Conservation (phyloP, 2,113 vertebrate genomes). For the Corydoras maculifer region DNA sequence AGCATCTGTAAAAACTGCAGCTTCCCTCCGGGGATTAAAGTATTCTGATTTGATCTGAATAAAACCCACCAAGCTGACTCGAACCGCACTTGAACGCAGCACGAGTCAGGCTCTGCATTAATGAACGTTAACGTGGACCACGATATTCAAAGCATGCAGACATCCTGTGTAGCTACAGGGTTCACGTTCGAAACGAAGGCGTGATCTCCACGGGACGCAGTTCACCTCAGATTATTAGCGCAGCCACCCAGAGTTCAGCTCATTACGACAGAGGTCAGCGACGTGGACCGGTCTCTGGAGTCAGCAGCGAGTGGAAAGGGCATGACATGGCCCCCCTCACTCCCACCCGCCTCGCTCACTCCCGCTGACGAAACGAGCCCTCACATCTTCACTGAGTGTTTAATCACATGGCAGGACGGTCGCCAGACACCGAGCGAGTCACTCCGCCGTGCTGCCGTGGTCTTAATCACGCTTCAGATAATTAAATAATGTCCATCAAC, state of each 20-base stretch:
- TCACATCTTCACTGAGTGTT: slow-evolving; percentile 4
- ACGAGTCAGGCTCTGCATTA: too few relatives aligned
- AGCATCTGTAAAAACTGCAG: too few relatives aligned
- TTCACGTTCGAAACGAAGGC: too few relatives aligned
- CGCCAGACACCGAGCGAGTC: background rate
- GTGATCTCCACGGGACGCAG: background rate
- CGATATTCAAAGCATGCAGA: too few relatives aligned
- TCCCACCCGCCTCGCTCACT: background rate
- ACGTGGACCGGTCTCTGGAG: slow-evolving; percentile 1
- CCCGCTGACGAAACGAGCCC: slow-evolving; percentile 7
- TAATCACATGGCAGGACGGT: background rate
- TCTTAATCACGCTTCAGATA: background rate
- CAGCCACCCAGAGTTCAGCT: background rate
- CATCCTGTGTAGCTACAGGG: too few relatives aligned
- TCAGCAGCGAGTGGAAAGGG: slow-evolving; percentile 6
- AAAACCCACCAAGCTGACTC: too few relatives aligned
- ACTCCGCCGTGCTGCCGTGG: background rate
- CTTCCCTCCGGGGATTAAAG: too few relatives aligned
- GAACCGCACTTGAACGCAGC: too few relatives aligned
- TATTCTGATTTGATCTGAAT: too few relatives aligned
- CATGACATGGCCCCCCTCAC: background rate
- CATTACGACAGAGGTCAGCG: background rate
- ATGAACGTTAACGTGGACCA: too few relatives aligned
- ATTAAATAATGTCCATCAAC: too few relatives aligned
- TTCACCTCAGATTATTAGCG: background rate